These are phyloP conservation scores for Pangasianodon gigas DNA, from an alignment of 2,113 vertebrate species.

Conservation along the genomic window DNA sequence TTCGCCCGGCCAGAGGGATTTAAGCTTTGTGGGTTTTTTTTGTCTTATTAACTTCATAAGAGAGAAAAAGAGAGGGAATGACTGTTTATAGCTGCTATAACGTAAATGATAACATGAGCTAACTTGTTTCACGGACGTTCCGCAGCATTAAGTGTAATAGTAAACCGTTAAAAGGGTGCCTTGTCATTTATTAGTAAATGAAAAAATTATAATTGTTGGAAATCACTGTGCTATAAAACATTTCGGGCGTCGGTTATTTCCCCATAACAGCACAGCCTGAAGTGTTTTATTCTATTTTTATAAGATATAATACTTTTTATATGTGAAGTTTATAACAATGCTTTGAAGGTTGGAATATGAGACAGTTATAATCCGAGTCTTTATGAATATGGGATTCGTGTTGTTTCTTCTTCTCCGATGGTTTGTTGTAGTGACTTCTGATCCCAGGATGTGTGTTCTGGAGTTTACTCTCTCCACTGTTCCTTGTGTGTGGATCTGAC, in stretches of 20 bases:
- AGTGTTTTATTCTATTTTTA: background rate
- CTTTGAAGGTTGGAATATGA: background rate
- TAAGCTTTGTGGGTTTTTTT: background rate
- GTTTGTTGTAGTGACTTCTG: background rate
- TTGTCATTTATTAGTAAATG: background rate
- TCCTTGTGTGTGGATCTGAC: constrained; percentile 14
- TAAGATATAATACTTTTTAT: background rate
- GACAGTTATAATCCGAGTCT: background rate
- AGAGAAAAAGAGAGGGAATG: background rate
- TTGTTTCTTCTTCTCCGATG: background rate
- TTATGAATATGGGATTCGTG: background rate
- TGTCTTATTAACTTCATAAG: background rate
- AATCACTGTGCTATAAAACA: background rate
- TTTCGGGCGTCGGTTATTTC: background rate
- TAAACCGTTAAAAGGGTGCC: background rate
- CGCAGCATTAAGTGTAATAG: background rate
- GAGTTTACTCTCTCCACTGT: background rate
- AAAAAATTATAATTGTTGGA: background rate
- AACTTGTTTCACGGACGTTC: background rate
- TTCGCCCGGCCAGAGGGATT: background rate
- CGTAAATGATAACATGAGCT: background rate
- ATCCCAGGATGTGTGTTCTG: background rate
- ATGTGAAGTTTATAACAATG: background rate
- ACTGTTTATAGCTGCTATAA: background rate
- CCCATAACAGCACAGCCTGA: background rate